These are phyloP conservation scores for Melanotaenia maccullochi DNA, from an alignment of 2,797 vertebrate species.

Conservation along the genomic window DNA sequence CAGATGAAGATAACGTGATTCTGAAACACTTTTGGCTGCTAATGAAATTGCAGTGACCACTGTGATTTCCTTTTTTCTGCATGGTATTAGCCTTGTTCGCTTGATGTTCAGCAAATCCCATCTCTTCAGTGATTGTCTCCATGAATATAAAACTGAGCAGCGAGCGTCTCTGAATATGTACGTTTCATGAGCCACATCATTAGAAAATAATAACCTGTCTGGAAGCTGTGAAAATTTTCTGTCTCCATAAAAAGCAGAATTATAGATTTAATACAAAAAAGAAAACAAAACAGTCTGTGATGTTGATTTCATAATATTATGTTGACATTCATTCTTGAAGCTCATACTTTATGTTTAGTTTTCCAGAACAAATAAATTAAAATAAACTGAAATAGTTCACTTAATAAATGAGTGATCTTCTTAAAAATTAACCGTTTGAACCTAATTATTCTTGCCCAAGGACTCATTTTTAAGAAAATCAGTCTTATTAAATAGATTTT, in stretches of 20 bases:
- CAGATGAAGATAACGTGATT: conserved; percentile 33
- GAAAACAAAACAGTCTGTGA: not conserved
- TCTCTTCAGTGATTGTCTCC: conserved; percentile 16
- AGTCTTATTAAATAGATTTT: not conserved
- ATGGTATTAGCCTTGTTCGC: not conserved
- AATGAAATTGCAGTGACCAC: conserved; percentile 13
- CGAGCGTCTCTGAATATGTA: conserved; percentile 3
- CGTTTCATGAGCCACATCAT: conserved; percentile 7
- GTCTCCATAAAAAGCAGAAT: not conserved
- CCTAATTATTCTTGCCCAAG: not conserved
- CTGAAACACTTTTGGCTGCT: conserved; percentile 15
- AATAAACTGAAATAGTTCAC: not conserved
- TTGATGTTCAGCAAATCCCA: not conserved
- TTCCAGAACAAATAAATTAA: too few relatives aligned
- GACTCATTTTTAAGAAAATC: not conserved
- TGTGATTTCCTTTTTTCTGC: conserved; percentile 16
- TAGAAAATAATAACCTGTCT: conserved; percentile 8
- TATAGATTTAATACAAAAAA: not conserved
- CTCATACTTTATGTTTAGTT: not conserved
- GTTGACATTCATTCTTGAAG: not conserved
- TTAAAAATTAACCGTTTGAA: not conserved
- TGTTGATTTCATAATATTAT: not conserved
- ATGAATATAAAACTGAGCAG: conserved; percentile 6
- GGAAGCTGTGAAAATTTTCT: not conserved
- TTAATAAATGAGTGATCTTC: not conserved